Conservation (phyloP, 1,140 invertebrate species). For the Tribolium castaneum region DNA sequence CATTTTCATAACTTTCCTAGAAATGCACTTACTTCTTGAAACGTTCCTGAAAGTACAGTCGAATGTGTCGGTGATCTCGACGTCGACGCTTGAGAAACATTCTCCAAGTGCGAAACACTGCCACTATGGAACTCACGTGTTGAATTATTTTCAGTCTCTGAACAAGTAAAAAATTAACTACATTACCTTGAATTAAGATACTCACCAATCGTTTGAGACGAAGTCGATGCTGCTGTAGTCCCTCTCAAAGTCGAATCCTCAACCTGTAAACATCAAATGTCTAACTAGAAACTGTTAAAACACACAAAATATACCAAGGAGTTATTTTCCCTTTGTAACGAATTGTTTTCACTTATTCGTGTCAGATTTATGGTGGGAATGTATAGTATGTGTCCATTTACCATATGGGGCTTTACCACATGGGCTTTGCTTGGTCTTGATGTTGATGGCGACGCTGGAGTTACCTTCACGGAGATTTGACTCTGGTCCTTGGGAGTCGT, state of each 20-base stretch:
- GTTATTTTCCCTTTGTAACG: background rate
- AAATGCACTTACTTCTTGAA: background rate
- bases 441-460: background rate
- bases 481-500: background rate
- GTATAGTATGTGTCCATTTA: slow-evolving; percentile 10
- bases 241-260: background rate
- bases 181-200: background rate
- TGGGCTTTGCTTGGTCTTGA: background rate
- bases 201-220: background rate
- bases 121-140: background rate
- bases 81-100: background rate
- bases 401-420: slow-evolving; percentile 13
- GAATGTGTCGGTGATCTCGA: slow-evolving; percentile 11
- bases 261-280: too few relatives aligned
- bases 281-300: too few relatives aligned
- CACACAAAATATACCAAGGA: background rate
- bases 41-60: slow-evolving; percentile 2
- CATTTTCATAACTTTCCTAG: background rate
- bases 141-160: background rate
- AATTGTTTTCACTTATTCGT: background rate
- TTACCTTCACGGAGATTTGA: background rate
- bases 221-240: background rate
- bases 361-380: slow-evolving; percentile 5
- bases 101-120: background rate
- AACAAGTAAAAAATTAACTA: background rate